A percentile compares a stretch with the other conserved stretches of the same genome.
These are phyloP conservation scores for Erebia palarica DNA, from an alignment of 2,888 invertebrate genomes.

Conservation along the genomic window DNA sequence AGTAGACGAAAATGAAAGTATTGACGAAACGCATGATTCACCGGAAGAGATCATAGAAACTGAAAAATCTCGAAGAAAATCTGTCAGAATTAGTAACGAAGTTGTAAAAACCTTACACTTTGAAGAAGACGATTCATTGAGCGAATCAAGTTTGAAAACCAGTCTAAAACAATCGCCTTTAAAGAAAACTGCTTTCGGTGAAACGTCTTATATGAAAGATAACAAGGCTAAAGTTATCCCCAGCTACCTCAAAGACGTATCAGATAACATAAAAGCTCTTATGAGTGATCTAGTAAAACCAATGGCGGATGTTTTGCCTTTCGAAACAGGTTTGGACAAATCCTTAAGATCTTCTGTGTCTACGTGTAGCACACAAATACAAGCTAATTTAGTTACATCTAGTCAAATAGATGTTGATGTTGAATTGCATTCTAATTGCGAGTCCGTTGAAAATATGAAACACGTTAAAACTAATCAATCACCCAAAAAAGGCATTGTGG, in stretches of 20 bases:
- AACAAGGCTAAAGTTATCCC: constrained; percentile 65
- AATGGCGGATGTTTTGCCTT: constrained; percentile 54
- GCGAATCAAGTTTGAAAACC: constrained; percentile 45
- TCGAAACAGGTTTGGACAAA: constrained; percentile 42
- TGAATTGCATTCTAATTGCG: constrained; percentile 46
- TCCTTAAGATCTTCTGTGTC: constrained; percentile 43
- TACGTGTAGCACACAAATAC: constrained; percentile 59
- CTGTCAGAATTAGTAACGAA: constrained; percentile 54
- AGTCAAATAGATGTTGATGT: constrained; percentile 66
- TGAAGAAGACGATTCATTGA: constrained; percentile 61
- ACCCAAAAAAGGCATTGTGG: background rate
- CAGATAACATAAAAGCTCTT: constrained; percentile 63
- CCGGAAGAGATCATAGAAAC: constrained; percentile 34
- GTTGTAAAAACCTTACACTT: constrained; percentile 69
- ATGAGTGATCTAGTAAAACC: constrained; percentile 73
- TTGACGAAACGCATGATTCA: constrained; percentile 47
- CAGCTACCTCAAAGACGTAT: constrained; percentile 56
- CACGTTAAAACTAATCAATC: constrained; percentile 3
- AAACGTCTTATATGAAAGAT: constrained; percentile 55
- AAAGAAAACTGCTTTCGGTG: constrained; percentile 62
- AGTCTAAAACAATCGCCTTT: constrained; percentile 50
- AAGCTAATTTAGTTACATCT: constrained; percentile 61
- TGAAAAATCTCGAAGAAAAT: constrained; percentile 39
- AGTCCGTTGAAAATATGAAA: constrained; percentile 43
- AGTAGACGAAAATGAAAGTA: constrained; percentile 49